Conservation (phyloP, 2,797 vertebrate genomes). For the Catamblyrhynchus diadema region DNA sequence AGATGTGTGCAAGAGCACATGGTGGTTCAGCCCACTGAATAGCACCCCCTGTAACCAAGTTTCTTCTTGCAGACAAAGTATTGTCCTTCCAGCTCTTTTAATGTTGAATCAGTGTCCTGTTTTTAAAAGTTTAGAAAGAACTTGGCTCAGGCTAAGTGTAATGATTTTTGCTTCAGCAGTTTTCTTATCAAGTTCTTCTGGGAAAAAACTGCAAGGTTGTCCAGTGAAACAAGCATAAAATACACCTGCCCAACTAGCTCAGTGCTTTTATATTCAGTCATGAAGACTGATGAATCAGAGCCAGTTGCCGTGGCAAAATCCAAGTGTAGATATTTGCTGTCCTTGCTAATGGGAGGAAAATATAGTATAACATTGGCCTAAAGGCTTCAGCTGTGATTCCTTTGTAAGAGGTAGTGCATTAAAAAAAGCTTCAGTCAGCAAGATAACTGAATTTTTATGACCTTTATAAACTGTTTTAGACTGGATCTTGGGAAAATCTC, state of each 20-base stretch:
- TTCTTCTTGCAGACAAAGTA: background rate
- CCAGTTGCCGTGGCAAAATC: conserved; percentile 67
- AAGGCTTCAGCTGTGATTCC: conserved; percentile 66
- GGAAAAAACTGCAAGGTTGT: background rate
- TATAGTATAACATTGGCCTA: conserved; percentile 69
- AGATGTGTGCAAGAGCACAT: rapidly evolving
- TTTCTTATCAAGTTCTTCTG: background rate
- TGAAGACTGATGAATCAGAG: conserved; percentile 67
- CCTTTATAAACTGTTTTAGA: conserved; percentile 77
- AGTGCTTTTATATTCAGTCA: conserved; percentile 51
- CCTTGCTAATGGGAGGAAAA: conserved; percentile 77
- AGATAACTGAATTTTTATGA: conserved; percentile 78
- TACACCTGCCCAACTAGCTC: background rate
- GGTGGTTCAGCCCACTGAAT: background rate
- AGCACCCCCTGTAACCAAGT: background rate
- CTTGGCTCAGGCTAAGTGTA: background rate
- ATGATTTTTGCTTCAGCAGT: background rate
- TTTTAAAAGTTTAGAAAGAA: background rate
- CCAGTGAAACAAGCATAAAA: conserved; percentile 48
- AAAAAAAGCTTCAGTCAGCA: conserved; percentile 76
- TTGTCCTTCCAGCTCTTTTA: background rate
- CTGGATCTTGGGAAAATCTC: conserved; percentile 61
- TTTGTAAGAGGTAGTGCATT: conserved; percentile 77
- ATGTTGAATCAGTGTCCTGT: background rate
- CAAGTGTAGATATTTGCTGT: conserved; percentile 72